phyloP scores from a whole-genome alignment of 2,113 vertebrate genomes.

The Sylvia atricapilla region DNA sequence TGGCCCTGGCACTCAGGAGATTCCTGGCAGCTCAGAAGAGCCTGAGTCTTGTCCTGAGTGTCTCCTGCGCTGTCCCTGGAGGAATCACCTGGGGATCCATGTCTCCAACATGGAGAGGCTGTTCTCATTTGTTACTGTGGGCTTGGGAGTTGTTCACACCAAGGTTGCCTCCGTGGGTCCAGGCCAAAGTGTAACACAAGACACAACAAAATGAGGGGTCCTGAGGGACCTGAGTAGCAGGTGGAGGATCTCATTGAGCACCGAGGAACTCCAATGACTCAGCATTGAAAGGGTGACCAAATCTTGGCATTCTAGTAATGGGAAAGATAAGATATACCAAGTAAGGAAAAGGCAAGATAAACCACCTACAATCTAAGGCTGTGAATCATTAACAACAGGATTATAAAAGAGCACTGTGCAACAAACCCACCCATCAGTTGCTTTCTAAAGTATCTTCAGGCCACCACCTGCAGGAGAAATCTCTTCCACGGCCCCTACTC shows the following conservation, averaged over 20 bases:
- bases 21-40: background rate
- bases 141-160: too few species aligned
- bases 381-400: background rate
- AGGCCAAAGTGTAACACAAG: background rate
- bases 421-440: too few species aligned
- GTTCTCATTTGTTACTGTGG: background rate
- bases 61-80: background rate
- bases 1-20: background rate
- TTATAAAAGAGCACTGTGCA: background rate
- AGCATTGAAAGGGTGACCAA: background rate
- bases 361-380: background rate
- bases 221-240: accelerated
- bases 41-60: background rate
- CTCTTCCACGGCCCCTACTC: background rate
- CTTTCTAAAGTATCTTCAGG: background rate
- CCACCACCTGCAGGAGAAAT: too few species aligned
- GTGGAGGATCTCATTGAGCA: accelerated
- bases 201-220: too few species aligned
- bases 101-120: background rate
- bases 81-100: accelerated
- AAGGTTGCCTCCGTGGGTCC: background rate
- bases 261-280: accelerated
- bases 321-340: too few species aligned
- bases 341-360: background rate
- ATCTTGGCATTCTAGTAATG: background rate